Percentiles rank a stretch among this genome's conserved stretches.
Conservation (phyloP, 1,140 invertebrate species). For the Conopomorpha cramerella region DNA sequence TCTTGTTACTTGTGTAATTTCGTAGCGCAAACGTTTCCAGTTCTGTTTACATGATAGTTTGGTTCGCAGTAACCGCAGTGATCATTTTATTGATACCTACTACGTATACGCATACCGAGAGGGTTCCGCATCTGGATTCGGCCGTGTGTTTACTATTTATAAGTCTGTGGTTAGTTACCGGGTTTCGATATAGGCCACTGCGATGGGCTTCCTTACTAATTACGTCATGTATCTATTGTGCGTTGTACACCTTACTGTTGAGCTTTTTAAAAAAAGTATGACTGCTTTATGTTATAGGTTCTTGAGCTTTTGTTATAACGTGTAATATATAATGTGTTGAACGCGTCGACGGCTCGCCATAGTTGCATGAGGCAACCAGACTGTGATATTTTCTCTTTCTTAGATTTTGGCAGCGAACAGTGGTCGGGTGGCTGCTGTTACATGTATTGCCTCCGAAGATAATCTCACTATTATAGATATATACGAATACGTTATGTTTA, state of each 20-base stretch:
- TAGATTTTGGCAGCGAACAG: too few relatives aligned
- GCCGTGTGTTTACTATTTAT: background rate
- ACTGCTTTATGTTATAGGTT: background rate
- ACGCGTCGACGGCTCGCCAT: background rate
- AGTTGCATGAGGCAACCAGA: background rate
- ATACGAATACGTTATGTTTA: too few relatives aligned
- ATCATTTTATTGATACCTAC: background rate
- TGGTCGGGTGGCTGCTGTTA: too few relatives aligned
- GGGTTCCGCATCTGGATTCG: background rate
- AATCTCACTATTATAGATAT: too few relatives aligned
- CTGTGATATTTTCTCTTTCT: too few relatives aligned
- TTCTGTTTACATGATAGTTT: background rate
- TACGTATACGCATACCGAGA: background rate
- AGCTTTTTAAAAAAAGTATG: background rate
- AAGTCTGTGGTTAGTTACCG: background rate
- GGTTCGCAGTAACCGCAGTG: background rate
- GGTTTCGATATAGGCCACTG: background rate
- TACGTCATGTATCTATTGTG: background rate
- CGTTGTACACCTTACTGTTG: background rate
- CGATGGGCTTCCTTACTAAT: background rate
- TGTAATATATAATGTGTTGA: too few relatives aligned
- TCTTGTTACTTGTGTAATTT: too few relatives aligned
- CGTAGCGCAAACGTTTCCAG: too few relatives aligned
- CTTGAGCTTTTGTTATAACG: too few relatives aligned
- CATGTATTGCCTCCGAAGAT: too few relatives aligned